Percentiles rank a stretch among this genome's conserved stretches.
Conservation (phyloP, 2,113 vertebrate genomes). For the Asarcornis scutulata region DNA sequence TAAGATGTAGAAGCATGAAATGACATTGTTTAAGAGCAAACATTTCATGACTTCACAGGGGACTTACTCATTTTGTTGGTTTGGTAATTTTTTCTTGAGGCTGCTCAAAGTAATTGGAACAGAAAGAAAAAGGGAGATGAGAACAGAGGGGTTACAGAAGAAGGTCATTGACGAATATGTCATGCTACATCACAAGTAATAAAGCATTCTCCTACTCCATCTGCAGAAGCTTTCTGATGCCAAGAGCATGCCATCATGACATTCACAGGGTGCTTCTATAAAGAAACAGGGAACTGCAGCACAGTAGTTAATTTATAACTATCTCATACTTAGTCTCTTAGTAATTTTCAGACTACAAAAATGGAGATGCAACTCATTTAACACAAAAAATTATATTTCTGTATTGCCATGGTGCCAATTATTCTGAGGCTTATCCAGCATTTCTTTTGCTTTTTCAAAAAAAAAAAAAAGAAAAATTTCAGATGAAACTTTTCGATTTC, state of each 20-base stretch:
- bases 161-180: conserved; percentile 68
- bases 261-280: conserved; percentile 8
- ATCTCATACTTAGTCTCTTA: neutral
- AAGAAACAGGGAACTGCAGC: conserved; percentile 7
- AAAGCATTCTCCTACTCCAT: conserved; percentile 59
- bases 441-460: neutral
- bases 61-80: conserved; percentile 98
- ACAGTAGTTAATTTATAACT: neutral
- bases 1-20: conserved; percentile 90
- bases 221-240: conserved; percentile 55
- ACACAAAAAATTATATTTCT: neutral
- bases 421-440: neutral
- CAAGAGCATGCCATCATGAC: conserved; percentile 72
- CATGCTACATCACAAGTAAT: conserved; percentile 76
- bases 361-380: neutral
- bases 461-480: neutral
- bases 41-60: conserved; percentile 84
- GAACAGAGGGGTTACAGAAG: conserved; percentile 80
- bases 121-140: conserved; percentile 86
- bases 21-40: conserved; percentile 80
- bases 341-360: neutral
- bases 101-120: conserved; percentile 95
- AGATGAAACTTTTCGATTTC: neutral
- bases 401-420: neutral
- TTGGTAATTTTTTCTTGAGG: conserved; percentile 99